Percentiles rank a stretch among this genome's conserved stretches.
Evolutionary conservation across 2,888 invertebrate genomes (phyloP).

Genomic region (Amiota mariae): DNA sequence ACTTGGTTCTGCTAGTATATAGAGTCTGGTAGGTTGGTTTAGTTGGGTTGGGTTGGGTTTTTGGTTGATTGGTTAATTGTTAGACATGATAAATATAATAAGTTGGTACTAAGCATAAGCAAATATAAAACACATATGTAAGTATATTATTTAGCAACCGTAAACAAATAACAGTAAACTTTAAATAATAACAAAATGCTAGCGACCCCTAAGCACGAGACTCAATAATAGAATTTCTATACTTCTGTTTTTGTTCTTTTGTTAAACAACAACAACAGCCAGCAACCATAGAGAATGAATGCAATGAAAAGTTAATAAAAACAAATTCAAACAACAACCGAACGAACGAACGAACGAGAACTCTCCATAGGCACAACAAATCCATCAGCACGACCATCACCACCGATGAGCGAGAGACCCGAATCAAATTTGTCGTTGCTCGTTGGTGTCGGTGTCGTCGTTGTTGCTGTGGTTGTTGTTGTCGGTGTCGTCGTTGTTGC

Average conservation of each 20-base stretch:
- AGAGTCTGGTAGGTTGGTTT: too few relatives aligned
- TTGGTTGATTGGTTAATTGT: too few relatives aligned
- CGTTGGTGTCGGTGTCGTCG: too few relatives aligned
- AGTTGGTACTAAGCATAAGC: not conserved
- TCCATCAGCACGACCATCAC: too few relatives aligned
- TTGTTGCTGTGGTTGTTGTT: too few relatives aligned
- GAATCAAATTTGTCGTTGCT: not conserved
- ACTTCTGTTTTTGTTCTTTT: not conserved
- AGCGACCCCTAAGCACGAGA: conserved; percentile 1
- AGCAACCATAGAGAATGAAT: not conserved
- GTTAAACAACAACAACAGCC: conserved; percentile 2
- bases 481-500: too few relatives aligned
- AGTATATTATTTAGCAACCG: not conserved
- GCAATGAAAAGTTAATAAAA: not conserved
- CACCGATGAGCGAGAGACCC: not conserved
- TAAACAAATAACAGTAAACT: not conserved
- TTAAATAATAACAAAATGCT: not conserved
- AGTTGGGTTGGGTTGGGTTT: too few relatives aligned
- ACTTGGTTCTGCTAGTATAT: too few relatives aligned
- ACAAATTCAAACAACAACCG: not conserved
- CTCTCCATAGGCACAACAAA: not conserved
- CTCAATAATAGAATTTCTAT: not conserved
- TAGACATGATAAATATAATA: too few relatives aligned
- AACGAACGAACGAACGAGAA: not conserved
- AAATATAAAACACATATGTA: too few relatives aligned